These are phyloP conservation scores for Pyralis farinalis DNA, from an alignment of 2,888 invertebrate genomes.

Conservation along the genomic window DNA sequence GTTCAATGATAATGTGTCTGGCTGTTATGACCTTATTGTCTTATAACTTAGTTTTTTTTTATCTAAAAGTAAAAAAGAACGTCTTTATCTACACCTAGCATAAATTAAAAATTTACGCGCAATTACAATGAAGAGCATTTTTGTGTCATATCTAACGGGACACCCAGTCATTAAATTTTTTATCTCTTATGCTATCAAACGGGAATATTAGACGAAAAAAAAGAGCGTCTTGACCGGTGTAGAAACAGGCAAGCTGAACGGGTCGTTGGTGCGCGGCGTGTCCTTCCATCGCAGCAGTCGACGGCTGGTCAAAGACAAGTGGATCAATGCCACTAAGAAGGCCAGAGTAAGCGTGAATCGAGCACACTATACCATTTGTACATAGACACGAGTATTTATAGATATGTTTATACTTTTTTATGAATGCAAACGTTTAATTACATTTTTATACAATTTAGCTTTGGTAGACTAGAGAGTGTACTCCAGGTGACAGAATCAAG, in stretches of 20 bases:
- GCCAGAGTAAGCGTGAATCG: conserved; percentile 84
- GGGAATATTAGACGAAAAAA: conserved; percentile 77
- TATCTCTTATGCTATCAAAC: conserved; percentile 50
- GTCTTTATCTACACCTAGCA: too few relatives aligned
- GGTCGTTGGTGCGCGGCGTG: conserved; percentile 82
- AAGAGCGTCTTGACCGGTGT: conserved; percentile 84
- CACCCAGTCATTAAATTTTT: conserved; percentile 27
- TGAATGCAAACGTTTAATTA: too few relatives aligned
- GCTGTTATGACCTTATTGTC: too few relatives aligned
- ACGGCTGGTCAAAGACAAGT: conserved; percentile 77
- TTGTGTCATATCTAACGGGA: conserved; percentile 17
- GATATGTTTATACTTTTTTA: neutral
- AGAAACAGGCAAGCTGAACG: conserved; percentile 84
- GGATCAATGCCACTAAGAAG: conserved; percentile 87
- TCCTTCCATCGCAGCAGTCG: conserved; percentile 83
- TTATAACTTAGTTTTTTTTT: too few relatives aligned
- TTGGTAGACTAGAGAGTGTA: neutral
- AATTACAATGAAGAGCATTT: neutral
- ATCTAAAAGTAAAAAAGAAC: too few relatives aligned
- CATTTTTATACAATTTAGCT: neutral
- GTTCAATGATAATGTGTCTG: too few relatives aligned
- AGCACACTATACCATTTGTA: conserved; percentile 2
- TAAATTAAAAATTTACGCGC: too few relatives aligned
- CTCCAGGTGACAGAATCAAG: neutral
- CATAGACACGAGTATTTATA: conserved; percentile 2